phyloP scores from a whole-genome alignment of 2,888 invertebrate species.

The Dascillus cervinus region DNA sequence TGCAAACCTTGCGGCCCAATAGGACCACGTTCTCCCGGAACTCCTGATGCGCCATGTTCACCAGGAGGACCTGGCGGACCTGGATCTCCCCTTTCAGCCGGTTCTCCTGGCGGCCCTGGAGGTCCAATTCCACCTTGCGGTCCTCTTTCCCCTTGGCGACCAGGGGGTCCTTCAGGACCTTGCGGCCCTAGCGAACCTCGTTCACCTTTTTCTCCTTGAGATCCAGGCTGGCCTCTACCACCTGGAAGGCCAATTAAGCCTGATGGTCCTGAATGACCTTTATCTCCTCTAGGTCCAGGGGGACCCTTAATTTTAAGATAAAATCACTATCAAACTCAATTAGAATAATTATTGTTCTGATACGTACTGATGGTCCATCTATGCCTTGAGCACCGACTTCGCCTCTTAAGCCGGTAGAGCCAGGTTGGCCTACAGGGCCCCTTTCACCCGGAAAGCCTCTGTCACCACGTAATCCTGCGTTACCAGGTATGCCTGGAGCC shows the following conservation, averaged over 20 bases:
- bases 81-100: slow-evolving; percentile 71
- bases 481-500: slow-evolving; percentile 48
- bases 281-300: slow-evolving; percentile 58
- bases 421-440: slow-evolving; percentile 60
- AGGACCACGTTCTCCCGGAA: slow-evolving; percentile 66
- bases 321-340: background rate
- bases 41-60: slow-evolving; percentile 64
- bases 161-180: slow-evolving; percentile 72
- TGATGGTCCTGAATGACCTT: slow-evolving; percentile 63
- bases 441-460: slow-evolving; percentile 70
- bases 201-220: slow-evolving; percentile 68
- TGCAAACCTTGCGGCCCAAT: slow-evolving; percentile 63
- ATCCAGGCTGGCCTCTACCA: slow-evolving; percentile 56
- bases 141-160: slow-evolving; percentile 62
- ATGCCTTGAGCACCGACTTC: slow-evolving; percentile 58
- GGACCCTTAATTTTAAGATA: slow-evolving; percentile 47
- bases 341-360: background rate
- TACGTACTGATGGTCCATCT: slow-evolving; percentile 58
- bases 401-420: slow-evolving; percentile 58
- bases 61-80: slow-evolving; percentile 67
- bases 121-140: slow-evolving; percentile 68
- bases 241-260: slow-evolving; percentile 69
- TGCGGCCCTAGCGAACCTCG: slow-evolving; percentile 58
- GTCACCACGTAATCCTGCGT: slow-evolving; percentile 51
- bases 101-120: slow-evolving; percentile 71